Evolutionary conservation across 2,888 invertebrate species (phyloP).

Genomic region (Ypsolopha scabrella): DNA sequence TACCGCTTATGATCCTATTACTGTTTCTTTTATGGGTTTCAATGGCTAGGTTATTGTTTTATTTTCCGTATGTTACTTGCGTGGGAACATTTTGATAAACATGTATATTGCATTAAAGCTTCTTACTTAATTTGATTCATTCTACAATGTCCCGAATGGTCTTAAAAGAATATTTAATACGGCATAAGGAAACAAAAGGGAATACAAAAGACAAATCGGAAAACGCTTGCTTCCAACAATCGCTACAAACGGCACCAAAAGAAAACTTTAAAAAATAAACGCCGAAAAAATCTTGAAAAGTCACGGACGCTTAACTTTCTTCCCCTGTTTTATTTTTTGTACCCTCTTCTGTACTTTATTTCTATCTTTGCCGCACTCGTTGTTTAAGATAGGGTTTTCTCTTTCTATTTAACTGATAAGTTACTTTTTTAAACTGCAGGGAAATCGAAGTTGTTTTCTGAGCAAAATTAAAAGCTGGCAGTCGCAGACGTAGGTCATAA

Average conservation of each 20-base stretch:
- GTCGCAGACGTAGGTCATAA: constrained; percentile 62
- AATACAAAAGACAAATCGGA: constrained; percentile 54
- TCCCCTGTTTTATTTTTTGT: constrained; percentile 68
- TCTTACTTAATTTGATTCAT: not conserved
- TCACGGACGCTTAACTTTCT: constrained; percentile 71
- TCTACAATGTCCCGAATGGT: not conserved
- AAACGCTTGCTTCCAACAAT: constrained; percentile 51
- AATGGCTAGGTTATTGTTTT: constrained; percentile 27
- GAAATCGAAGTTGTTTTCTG: constrained; percentile 61
- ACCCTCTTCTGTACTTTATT: constrained; percentile 46
- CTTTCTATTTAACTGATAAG: constrained; percentile 60
- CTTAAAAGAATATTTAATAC: constrained; percentile 21
- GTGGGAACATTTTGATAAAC: constrained; percentile 8
- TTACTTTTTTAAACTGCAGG: constrained; percentile 66
- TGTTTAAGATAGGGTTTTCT: constrained; percentile 29
- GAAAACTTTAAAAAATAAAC: constrained; percentile 67
- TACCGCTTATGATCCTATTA: constrained; percentile 59
- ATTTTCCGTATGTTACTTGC: constrained; percentile 3
- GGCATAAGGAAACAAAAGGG: constrained; percentile 28
- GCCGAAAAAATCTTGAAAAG: constrained; percentile 68
- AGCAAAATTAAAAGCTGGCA: constrained; percentile 63
- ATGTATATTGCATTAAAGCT: not conserved
- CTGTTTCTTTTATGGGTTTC: constrained; percentile 60
- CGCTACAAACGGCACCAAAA: constrained; percentile 36
- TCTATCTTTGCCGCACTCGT: constrained; percentile 28